Evolutionary conservation across 2,797 vertebrate genomes (phyloP).

Genomic region (Dendrocincla tyrannina): DNA sequence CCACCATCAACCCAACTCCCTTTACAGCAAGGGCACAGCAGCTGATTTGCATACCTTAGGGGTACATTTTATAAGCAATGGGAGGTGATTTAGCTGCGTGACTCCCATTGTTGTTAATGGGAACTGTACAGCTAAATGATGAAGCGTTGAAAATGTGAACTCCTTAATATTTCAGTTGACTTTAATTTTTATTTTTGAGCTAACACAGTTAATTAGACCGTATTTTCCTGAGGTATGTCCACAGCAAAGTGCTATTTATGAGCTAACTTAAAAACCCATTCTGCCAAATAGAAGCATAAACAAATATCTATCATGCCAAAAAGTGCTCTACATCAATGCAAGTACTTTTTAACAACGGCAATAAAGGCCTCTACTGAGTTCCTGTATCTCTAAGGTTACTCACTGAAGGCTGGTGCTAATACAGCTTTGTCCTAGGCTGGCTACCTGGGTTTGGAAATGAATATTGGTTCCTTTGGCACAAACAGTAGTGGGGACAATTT

Average conservation of each 20-base stretch:
- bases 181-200: slow-evolving; percentile 77
- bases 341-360: neutral
- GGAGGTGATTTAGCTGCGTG: slow-evolving; percentile 64
- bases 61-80: slow-evolving; percentile 71
- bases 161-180: slow-evolving; percentile 70
- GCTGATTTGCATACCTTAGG: slow-evolving; percentile 71
- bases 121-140: slow-evolving; percentile 61
- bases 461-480: neutral
- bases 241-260: slow-evolving; percentile 13
- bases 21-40: slow-evolving; percentile 30
- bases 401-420: neutral
- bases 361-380: neutral
- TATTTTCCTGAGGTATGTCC: slow-evolving; percentile 56
- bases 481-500: neutral
- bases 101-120: slow-evolving; percentile 72
- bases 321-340: neutral
- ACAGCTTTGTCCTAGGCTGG: neutral
- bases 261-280: slow-evolving; percentile 14
- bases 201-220: slow-evolving; percentile 72
- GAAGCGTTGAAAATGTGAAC: slow-evolving; percentile 64
- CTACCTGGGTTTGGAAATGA: neutral
- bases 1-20: neutral
- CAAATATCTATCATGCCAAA: neutral
- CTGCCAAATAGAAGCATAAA: slow-evolving; percentile 16
- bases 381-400: neutral